phyloP scores from a whole-genome alignment of 2,797 vertebrate species.

The Alosa sapidissima region DNA sequence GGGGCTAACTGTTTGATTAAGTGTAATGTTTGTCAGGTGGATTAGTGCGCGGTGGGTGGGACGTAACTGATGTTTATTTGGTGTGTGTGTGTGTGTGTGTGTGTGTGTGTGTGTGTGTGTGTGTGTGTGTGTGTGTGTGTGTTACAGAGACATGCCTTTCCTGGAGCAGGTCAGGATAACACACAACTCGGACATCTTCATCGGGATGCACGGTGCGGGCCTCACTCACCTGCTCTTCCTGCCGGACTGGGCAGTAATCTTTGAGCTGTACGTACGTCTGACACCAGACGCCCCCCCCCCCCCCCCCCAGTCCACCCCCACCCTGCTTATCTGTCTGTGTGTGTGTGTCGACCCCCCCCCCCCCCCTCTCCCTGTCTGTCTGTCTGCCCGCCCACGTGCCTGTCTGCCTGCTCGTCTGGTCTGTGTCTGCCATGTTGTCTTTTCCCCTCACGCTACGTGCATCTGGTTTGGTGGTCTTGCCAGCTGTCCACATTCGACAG shows the following conservation, averaged over 20 bases:
- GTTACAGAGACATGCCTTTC: conserved; percentile 86
- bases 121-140: conserved; percentile 38
- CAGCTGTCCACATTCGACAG: conserved; percentile 7
- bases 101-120: conserved; percentile 25
- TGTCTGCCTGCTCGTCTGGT: neutral
- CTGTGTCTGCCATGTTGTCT: neutral
- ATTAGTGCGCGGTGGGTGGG: neutral
- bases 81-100: neutral
- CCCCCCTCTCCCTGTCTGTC: neutral
- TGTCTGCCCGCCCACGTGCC: neutral
- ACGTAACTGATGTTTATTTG: neutral
- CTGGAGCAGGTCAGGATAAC: conserved; percentile 88
- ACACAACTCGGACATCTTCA: conserved; percentile 96
- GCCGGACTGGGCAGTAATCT: conserved; percentile 95
- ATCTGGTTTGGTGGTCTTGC: conserved; percentile 1
- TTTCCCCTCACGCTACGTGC: neutral
- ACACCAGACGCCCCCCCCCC: neutral
- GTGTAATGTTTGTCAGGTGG: conserved; percentile 7
- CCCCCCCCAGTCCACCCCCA: too few relatives aligned
- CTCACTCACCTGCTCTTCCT: conserved; percentile 97
- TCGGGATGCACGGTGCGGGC: conserved; percentile 95
- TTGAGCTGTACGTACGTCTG: conserved; percentile 91
- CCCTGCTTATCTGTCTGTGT: neutral
- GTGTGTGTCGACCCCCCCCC: neutral
- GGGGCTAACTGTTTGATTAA: conserved; percentile 2